Evolutionary conservation across 2,888 invertebrate species (phyloP).

Genomic region (Tenodera sinensis): DNA sequence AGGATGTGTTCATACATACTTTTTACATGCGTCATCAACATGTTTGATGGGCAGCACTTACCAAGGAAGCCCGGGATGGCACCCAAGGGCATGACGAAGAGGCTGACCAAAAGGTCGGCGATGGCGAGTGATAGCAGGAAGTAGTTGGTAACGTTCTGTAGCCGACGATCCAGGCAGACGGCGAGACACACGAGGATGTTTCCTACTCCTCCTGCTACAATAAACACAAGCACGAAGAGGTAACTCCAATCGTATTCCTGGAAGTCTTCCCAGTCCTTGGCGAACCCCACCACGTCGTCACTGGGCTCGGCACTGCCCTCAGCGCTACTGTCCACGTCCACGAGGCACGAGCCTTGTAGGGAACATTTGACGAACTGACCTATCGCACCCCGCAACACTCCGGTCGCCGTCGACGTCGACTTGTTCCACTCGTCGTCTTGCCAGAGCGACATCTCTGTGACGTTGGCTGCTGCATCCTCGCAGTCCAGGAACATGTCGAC

Average conservation of each 20-base stretch:
- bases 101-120: slow-evolving; percentile 87
- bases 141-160: slow-evolving; percentile 95
- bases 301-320: not conserved
- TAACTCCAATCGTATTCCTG: slow-evolving; percentile 72
- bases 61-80: slow-evolving; percentile 91
- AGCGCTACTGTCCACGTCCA: not conserved
- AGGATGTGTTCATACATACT: too few relatives aligned
- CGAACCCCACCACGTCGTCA: not conserved
- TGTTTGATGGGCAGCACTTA: slow-evolving; percentile 50
- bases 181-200: slow-evolving; percentile 93
- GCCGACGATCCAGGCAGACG: slow-evolving; percentile 80
- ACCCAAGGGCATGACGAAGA: slow-evolving; percentile 94
- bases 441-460: not conserved
- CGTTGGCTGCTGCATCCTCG: not conserved
- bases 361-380: not conserved
- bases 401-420: not conserved
- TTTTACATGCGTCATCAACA: not conserved
- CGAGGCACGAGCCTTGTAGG: not conserved
- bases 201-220: slow-evolving; percentile 83
- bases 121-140: slow-evolving; percentile 90
- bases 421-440: not conserved
- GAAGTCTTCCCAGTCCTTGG: not conserved
- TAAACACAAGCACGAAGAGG: slow-evolving; percentile 78
- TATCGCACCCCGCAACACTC: not conserved
- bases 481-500: slow-evolving; percentile 7